A percentile compares a stretch with the other conserved stretches of the same genome.
phyloP scores from a whole-genome alignment of 2,797 vertebrate species.

The Rhyacichthys aspro region DNA sequence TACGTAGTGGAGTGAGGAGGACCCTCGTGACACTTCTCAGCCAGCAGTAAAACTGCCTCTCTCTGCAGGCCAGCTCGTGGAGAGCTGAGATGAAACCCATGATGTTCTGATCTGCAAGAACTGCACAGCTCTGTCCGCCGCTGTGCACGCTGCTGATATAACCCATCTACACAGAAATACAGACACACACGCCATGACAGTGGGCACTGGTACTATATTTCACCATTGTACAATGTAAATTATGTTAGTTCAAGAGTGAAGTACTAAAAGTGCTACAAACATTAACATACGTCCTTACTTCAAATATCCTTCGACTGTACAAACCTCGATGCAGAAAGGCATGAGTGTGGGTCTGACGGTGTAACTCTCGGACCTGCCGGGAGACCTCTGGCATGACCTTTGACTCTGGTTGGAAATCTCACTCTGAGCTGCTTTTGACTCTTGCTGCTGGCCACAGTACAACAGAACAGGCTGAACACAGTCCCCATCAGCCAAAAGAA shows the following conservation, averaged over 20 bases:
- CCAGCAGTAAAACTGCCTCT: conserved; percentile 89
- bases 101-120: conserved; percentile 88
- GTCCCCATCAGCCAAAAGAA: conserved; percentile 91
- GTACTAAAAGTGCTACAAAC: conserved; percentile 9
- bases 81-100: conserved; percentile 92
- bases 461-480: conserved; percentile 89
- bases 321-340: conserved; percentile 87
- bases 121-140: conserved; percentile 85
- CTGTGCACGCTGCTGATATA: conserved; percentile 89
- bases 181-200: conserved; percentile 15
- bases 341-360: conserved; percentile 83
- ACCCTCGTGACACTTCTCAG: conserved; percentile 84
- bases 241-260: not conserved
- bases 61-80: conserved; percentile 90
- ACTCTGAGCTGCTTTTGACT: conserved; percentile 43
- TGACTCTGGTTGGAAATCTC: conserved; percentile 46
- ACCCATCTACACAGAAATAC: conserved; percentile 81
- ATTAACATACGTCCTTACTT: not conserved
- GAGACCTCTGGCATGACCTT: conserved; percentile 52
- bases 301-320: conserved; percentile 38
- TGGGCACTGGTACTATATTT: no score
- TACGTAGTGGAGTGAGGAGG: conserved; percentile 84
- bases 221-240: not conserved
- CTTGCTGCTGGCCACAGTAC: conserved; percentile 86
- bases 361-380: conserved; percentile 52